A percentile compares a stretch with the other conserved stretches of the same genome.
These are phyloP conservation scores for Stegostoma tigrinum DNA, from an alignment of 2,113 vertebrate genomes.

Conservation along the genomic window DNA sequence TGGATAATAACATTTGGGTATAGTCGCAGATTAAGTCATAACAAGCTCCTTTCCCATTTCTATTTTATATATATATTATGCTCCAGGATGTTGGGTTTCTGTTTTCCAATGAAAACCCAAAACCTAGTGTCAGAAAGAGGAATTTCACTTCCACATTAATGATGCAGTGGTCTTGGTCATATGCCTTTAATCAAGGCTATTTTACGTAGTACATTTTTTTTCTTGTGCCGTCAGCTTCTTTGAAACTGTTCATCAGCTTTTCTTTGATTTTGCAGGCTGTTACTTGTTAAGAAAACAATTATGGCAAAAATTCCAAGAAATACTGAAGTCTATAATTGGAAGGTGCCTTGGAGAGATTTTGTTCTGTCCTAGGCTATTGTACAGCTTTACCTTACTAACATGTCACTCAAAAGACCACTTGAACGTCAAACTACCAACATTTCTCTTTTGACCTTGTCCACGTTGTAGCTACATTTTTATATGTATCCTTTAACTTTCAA, in stretches of 20 bases:
- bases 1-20: not conserved
- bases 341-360: not conserved
- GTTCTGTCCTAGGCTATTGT: not conserved
- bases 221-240: not conserved
- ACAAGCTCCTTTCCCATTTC: not conserved
- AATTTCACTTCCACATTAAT: not conserved
- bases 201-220: not conserved
- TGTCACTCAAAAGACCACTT: not conserved
- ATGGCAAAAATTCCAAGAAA: not conserved
- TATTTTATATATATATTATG: too few relatives aligned
- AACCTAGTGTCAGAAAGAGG: not conserved
- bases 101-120: not conserved
- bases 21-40: not conserved
- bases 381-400: not conserved
- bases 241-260: not conserved
- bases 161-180: not conserved
- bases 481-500: not conserved
- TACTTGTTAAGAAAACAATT: not conserved
- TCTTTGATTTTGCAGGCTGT: not conserved
- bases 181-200: constrained; percentile 16
- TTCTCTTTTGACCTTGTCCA: not conserved
- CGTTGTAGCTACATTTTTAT: not conserved
- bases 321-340: not conserved
- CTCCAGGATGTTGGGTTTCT: not conserved
- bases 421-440: too few relatives aligned